These are phyloP conservation scores for Microtus agrestis DNA, from an alignment of 2,797 vertebrate species.

Conservation along the genomic window DNA sequence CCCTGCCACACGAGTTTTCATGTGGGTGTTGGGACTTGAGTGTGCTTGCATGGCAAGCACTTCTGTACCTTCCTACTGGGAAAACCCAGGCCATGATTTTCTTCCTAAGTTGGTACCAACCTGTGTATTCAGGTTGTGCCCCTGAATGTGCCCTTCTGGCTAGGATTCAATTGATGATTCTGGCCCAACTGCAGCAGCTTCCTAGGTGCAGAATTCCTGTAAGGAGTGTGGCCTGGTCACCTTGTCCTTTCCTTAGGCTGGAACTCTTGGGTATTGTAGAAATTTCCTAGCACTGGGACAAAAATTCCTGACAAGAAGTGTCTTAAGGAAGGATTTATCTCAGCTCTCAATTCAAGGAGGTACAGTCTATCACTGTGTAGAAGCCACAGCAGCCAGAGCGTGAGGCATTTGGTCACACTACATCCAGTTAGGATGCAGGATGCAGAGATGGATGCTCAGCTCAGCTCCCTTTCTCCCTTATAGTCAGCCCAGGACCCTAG, in stretches of 20 bases:
- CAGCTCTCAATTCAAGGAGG: not conserved
- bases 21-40: not conserved
- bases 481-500: not conserved
- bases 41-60: not conserved
- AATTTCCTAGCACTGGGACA: not conserved
- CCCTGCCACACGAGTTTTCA: no score
- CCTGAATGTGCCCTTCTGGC: rapidly evolving
- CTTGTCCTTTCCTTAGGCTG: not conserved
- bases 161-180: no score
- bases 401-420: not conserved
- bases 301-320: not conserved
- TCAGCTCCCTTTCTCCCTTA: not conserved
- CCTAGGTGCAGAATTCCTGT: not conserved
- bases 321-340: not conserved
- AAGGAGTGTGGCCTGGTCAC: not conserved
- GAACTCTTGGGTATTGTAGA: not conserved
- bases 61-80: not conserved
- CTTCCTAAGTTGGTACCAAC: rapidly evolving
- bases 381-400: rapidly evolving
- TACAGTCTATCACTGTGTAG: not conserved
- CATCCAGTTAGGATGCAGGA: not conserved
- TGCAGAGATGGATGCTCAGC: not conserved
- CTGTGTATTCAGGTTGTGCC: not conserved
- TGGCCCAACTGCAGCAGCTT: not conserved
- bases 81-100: not conserved